phyloP scores from a whole-genome alignment of 35 echinoderm and acorn worm genomes.

The Ptychodera flava region DNA sequence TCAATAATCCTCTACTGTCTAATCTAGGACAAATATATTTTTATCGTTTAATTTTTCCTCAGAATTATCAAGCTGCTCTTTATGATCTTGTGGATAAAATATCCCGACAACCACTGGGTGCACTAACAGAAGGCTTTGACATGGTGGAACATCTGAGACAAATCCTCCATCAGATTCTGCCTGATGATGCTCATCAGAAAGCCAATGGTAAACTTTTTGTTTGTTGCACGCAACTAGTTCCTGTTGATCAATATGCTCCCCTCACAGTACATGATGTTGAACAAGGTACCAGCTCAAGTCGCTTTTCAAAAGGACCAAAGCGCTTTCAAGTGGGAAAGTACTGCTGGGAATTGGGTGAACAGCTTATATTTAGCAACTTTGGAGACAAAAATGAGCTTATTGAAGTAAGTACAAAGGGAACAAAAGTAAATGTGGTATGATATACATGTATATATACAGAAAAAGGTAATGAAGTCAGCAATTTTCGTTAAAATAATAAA shows the following conservation, averaged over 20 bases:
- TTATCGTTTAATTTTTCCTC: too few species aligned
- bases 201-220: slow-evolving; percentile 52
- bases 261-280: slow-evolving; percentile 75
- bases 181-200: slow-evolving; percentile 45
- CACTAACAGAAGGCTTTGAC: slow-evolving; percentile 61
- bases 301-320: slow-evolving; percentile 67
- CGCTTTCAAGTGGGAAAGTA: slow-evolving; percentile 62
- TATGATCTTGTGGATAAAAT: slow-evolving; percentile 68
- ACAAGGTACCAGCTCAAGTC: slow-evolving; percentile 77
- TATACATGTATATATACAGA: too few species aligned
- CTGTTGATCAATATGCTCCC: slow-evolving; percentile 50
- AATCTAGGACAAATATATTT: too few species aligned
- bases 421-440: too few species aligned
- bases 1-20: too few species aligned
- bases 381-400: slow-evolving; percentile 53
- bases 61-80: slow-evolving; percentile 54
- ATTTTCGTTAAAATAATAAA: too few species aligned
- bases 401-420: slow-evolving; percentile 38
- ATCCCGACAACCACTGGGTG: slow-evolving; percentile 53
- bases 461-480: too few species aligned
- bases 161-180: slow-evolving; percentile 33
- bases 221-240: slow-evolving; percentile 30
- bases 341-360: slow-evolving; percentile 51
- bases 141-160: slow-evolving; percentile 43
- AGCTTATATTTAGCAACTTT: slow-evolving; percentile 49